Evolutionary conservation across 1,140 invertebrate species (phyloP).

Genomic region (Zaprionus ghesquierei): DNA sequence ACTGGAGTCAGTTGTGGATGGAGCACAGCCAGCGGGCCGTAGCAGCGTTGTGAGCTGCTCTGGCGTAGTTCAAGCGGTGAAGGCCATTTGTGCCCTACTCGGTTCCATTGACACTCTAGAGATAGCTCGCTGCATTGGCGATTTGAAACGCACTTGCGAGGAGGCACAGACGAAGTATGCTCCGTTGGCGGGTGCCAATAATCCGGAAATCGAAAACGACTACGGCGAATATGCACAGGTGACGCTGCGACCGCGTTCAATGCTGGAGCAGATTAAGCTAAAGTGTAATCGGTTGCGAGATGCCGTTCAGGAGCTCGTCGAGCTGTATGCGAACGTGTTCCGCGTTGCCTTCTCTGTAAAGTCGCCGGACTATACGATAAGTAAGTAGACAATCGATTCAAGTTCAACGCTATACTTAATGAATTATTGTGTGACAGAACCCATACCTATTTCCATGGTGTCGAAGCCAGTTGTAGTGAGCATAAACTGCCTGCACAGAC

Average conservation of each 20-base stretch:
- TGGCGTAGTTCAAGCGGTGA: conserved; percentile 93
- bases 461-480: conserved; percentile 91
- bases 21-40: conserved; percentile 84
- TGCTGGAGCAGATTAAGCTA: conserved; percentile 84
- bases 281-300: conserved; percentile 88
- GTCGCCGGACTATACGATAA: conserved; percentile 68
- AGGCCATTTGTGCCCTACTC: conserved; percentile 94
- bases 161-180: conserved; percentile 67
- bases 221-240: conserved; percentile 86
- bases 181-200: conserved; percentile 44
- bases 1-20: conserved; percentile 86
- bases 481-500: conserved; percentile 92
- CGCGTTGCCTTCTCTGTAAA: conserved; percentile 89
- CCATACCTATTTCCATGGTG: conserved; percentile 87
- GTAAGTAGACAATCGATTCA: conserved; percentile 31
- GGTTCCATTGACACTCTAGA: conserved; percentile 94
- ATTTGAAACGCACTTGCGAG: conserved; percentile 87
- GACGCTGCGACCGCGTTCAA: conserved; percentile 83
- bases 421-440: conserved; percentile 83
- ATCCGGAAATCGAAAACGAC: conserved; percentile 83
- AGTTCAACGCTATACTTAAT: not conserved
- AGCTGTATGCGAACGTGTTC: conserved; percentile 92
- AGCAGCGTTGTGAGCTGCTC: conserved; percentile 83
- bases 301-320: conserved; percentile 89
- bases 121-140: conserved; percentile 89